phyloP scores from a whole-genome alignment of 2,888 invertebrate species.

The Ecliptopera silaceata region DNA sequence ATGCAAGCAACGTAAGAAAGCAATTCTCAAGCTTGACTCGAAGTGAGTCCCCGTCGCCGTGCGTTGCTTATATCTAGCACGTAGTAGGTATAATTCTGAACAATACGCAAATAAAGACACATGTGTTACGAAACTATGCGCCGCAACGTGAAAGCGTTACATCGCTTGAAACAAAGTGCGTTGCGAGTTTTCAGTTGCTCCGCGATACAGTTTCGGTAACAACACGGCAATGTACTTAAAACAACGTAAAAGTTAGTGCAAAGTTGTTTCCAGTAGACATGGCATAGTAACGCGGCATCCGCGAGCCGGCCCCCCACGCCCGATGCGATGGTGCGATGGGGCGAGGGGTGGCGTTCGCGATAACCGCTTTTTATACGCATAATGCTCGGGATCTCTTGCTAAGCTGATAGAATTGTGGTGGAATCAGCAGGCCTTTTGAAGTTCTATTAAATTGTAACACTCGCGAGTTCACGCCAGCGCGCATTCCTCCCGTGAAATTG shows the following conservation, averaged over 20 bases:
- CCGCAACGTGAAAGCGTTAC: conserved; percentile 23
- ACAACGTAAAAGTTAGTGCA: conserved; percentile 58
- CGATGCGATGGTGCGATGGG: conserved; percentile 14
- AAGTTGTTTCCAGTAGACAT: conserved; percentile 53
- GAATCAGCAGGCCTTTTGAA: conserved; percentile 81
- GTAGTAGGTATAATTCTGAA: conserved; percentile 42
- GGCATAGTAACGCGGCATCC: conserved; percentile 49
- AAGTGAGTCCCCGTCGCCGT: conserved; percentile 31
- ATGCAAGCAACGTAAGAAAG: conserved; percentile 44
- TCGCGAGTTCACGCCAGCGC: conserved; percentile 77
- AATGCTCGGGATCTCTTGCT: conserved; percentile 78
- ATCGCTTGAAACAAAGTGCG: conserved; percentile 32
- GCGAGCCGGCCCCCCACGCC: conserved; percentile 35
- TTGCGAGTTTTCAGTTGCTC: conserved; percentile 41
- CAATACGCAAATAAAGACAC: conserved; percentile 47
- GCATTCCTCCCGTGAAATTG: conserved; percentile 79
- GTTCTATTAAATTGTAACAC: conserved; percentile 82
- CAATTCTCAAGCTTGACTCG: conserved; percentile 42
- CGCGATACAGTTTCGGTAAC: conserved; percentile 44
- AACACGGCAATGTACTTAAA: conserved; percentile 65
- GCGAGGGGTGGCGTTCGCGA: conserved; percentile 49
- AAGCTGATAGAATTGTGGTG: conserved; percentile 82
- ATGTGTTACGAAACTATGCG: conserved; percentile 40
- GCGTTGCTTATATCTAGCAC: conserved; percentile 9
- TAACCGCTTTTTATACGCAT: conserved; percentile 82